Conservation (phyloP, 2,888 invertebrate species). For the Cancer borealis region DNA sequence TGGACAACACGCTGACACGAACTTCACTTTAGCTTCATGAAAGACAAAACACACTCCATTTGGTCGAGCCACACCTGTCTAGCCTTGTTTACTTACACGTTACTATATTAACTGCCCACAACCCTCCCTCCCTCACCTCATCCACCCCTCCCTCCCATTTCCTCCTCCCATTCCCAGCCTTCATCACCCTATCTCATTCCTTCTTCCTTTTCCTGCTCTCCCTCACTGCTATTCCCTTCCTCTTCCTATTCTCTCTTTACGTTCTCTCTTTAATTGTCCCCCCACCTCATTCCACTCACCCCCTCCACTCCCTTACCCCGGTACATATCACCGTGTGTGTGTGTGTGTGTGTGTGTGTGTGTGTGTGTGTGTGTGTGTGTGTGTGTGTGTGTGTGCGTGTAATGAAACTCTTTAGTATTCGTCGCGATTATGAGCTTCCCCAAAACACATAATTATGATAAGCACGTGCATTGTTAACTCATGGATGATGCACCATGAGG, state of each 20-base stretch:
- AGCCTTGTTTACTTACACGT: background rate
- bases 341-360: constrained; percentile 12
- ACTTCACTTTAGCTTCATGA: background rate
- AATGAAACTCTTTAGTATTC: constrained; percentile 9
- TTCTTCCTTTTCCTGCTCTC: background rate
- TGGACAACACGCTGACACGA: background rate
- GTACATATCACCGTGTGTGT: background rate
- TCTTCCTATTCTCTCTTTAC: background rate
- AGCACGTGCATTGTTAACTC: background rate
- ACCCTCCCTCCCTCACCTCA: background rate
- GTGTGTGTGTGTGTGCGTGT: background rate
- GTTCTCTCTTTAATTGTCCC: background rate
- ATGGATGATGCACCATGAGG: background rate
- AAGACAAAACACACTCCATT: background rate
- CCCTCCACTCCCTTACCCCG: background rate
- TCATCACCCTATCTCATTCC: background rate
- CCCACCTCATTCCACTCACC: background rate
- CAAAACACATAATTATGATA: constrained; percentile 26
- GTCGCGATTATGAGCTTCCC: constrained; percentile 20
- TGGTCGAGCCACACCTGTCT: background rate
- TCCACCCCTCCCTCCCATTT: background rate
- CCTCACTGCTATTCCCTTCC: background rate
- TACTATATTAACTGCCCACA: background rate
- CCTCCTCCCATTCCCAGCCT: background rate
- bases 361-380: background rate